phyloP scores from a whole-genome alignment of 2,797 vertebrate species.

The Clarias laeviceps region DNA sequence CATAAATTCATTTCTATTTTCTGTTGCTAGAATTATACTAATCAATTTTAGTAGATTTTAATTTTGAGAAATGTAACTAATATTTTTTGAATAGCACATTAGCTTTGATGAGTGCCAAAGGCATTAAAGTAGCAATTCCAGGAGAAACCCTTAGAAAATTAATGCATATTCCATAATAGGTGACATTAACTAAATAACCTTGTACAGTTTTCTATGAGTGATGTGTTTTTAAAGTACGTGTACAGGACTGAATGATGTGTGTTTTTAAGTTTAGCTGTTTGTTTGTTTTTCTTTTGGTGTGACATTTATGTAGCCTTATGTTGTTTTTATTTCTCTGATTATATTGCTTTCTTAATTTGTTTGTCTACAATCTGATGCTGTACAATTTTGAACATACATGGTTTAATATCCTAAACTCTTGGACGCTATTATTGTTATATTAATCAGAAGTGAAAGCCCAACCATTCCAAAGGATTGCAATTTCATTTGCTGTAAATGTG shows the following conservation, averaged over 20 bases:
- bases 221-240: conserved; percentile 70
- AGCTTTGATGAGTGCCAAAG: conserved; percentile 77
- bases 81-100: conserved; percentile 56
- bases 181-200: conserved; percentile 67
- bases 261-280: conserved; percentile 67
- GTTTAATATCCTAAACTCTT: conserved; percentile 71
- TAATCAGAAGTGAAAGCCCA: conserved; percentile 68
- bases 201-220: conserved; percentile 81
- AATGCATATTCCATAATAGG: conserved; percentile 60
- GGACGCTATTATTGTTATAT: conserved; percentile 65
- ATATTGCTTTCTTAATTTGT: conserved; percentile 64
- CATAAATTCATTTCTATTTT: conserved; percentile 28
- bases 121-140: conserved; percentile 67
- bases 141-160: conserved; percentile 63
- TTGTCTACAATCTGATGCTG: conserved; percentile 59
- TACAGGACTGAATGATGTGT: conserved; percentile 73
- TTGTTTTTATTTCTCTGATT: conserved; percentile 65
- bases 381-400: conserved; percentile 70
- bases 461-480: conserved; percentile 82
- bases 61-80: conserved; percentile 25
- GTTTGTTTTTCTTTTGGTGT: conserved; percentile 62
- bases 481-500: conserved; percentile 74
- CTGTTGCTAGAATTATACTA: conserved; percentile 29
- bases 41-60: conserved; percentile 24
- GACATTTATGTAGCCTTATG: conserved; percentile 65